A percentile compares a stretch with the other conserved stretches of the same genome.
These are phyloP conservation scores for Brachionus paranguensis DNA, from an alignment of 1,140 invertebrate genomes.

Conservation along the genomic window DNA sequence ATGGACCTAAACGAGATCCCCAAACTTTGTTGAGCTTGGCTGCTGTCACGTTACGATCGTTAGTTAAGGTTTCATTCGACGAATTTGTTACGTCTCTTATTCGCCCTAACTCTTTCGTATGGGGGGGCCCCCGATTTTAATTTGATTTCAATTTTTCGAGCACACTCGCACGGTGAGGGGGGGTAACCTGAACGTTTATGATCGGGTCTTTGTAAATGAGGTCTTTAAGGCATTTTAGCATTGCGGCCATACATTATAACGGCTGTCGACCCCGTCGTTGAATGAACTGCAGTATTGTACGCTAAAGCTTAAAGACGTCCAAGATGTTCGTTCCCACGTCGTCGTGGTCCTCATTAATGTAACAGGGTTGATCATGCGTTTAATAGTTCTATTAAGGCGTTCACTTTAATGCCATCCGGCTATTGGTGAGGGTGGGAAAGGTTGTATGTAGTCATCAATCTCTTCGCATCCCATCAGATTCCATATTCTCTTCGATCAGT, in stretches of 20 bases:
- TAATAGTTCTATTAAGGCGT: not conserved
- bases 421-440: slow-evolving; percentile 44
- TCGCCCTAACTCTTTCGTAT: not conserved
- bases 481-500: slow-evolving; percentile 43
- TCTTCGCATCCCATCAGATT: slow-evolving; percentile 40
- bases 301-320: not conserved
- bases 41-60: not conserved
- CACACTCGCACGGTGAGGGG: not conserved
- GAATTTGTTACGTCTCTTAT: not conserved
- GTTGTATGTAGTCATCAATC: slow-evolving; percentile 41
- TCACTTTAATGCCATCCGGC: slow-evolving; percentile 42
- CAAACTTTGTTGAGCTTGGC: not conserved
- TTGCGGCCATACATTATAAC: not conserved
- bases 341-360: not conserved
- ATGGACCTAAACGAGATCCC: not conserved
- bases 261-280: not conserved
- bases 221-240: not conserved
- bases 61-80: not conserved
- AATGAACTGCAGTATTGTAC: not conserved
- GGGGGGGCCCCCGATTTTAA: not conserved
- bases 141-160: not conserved
- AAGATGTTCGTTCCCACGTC: not conserved
- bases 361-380: not conserved
- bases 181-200: not conserved
- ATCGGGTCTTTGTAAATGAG: not conserved